These are phyloP conservation scores for Notamacropus eugenii DNA, from an alignment of 2,797 vertebrate species.

Conservation along the genomic window DNA sequence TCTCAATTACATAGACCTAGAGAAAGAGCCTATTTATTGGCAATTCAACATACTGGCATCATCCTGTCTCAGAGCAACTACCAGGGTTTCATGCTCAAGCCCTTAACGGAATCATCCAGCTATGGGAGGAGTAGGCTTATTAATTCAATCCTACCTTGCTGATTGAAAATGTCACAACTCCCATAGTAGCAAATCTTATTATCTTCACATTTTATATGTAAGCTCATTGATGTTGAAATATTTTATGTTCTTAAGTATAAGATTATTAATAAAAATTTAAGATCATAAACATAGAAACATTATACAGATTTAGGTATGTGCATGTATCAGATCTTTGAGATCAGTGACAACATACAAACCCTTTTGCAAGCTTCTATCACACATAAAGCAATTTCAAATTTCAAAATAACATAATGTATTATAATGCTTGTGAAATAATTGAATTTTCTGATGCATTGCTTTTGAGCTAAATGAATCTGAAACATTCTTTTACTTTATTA, in stretches of 20 bases:
- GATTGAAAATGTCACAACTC: background rate
- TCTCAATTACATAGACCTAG: background rate
- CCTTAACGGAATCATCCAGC: background rate
- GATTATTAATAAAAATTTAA: constrained; percentile 44
- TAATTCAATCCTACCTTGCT: constrained; percentile 4
- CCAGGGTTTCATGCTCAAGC: background rate
- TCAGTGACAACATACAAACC: constrained; percentile 8
- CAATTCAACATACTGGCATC: background rate
- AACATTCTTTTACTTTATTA: constrained; percentile 45
- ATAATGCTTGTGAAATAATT: constrained; percentile 46
- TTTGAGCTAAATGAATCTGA: constrained; percentile 32
- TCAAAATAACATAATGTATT: constrained; percentile 34
- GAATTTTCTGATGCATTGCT: constrained; percentile 29
- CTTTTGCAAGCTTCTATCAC: constrained; percentile 10
- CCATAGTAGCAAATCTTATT: constrained; percentile 40
- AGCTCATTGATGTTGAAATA: constrained; percentile 27
- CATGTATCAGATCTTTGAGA: constrained; percentile 32
- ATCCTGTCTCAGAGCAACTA: background rate
- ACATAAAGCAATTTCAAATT: constrained; percentile 4
- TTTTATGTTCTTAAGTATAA: constrained; percentile 33
- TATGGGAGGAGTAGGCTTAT: background rate
- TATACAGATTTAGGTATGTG: constrained; percentile 8
- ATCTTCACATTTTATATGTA: constrained; percentile 36
- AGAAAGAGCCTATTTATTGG: background rate
- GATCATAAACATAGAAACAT: constrained; percentile 27